Base-by-base conservation (phyloP, 2,888 invertebrate genomes). In the Meta bourneti region DNA sequence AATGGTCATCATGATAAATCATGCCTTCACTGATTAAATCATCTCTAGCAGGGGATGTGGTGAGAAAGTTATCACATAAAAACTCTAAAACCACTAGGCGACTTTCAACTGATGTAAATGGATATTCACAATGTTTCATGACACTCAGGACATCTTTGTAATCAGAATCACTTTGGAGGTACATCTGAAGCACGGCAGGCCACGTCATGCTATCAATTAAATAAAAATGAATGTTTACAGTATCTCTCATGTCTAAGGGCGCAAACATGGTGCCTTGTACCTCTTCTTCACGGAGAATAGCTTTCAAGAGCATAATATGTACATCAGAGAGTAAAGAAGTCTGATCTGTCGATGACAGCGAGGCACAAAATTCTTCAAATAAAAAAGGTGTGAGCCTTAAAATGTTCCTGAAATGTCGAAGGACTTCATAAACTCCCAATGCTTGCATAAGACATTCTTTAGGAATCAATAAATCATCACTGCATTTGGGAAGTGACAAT, bases 321-420 rank as follows among this genome's bases (percentile, higher is more conserved):
- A 98, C 96, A 95, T 99, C 99, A 13, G 98, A 97, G 49, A 99
- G 95, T 91, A 99, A 95, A 94, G 97, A 97, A 94, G 98, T 98
- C 95, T 98, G 98, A 95, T 99, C 99, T 94, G 98, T 98, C 94
- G 97, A 97, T 93, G 97, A 96, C 90, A 99, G 95, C 79, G 98
- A 98, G 61, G 98, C 98, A 96, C 99, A 99, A 94, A 99, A 98
- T 95, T 99, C 99, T 96, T 99, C 99, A 94, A 99, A 97, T 93
- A 98, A 97, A 94, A 96, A 99, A 16, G 99, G 99, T 52, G 99
- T 98, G 80, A 99, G 95, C 92, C 99, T 96, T 52, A 99, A 97
- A 94, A 98, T 95, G 88, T 94, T 95, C 94, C 98, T 96, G 95
- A 99, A 99, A 95, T 98, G 98, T 93, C 99, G 96, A 84, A 99